Percentiles rank a stretch among this genome's conserved stretches.
These are phyloP conservation scores for Chrysoperla carnea DNA, from an alignment of 1,140 invertebrate species.

Conservation along the genomic window DNA sequence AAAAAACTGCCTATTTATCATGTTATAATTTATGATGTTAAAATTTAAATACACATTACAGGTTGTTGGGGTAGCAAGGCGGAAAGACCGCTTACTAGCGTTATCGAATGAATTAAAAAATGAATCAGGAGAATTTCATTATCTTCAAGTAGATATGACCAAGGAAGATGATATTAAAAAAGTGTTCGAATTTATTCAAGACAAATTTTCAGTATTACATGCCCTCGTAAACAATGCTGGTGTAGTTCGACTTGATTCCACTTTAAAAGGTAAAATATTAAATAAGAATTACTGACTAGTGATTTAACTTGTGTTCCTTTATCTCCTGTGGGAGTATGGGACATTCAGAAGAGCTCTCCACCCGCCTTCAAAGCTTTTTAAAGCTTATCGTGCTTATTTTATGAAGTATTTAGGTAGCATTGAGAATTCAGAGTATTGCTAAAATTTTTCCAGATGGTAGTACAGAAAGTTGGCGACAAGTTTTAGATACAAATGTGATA, in stretches of 20 bases:
- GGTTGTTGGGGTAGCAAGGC: constrained; percentile 51
- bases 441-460: constrained; percentile 14
- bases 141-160: constrained; percentile 41
- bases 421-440: too few relatives aligned
- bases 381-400: too few relatives aligned
- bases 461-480: constrained; percentile 25
- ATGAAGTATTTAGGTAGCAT: too few relatives aligned
- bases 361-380: too few relatives aligned
- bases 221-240: constrained; percentile 62
- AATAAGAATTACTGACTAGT: too few relatives aligned
- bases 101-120: constrained; percentile 6
- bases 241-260: constrained; percentile 11
- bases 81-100: constrained; percentile 34
- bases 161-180: constrained; percentile 41
- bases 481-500: constrained; percentile 48
- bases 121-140: constrained; percentile 23
- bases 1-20: too few relatives aligned
- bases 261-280: too few relatives aligned
- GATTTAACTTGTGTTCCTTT: too few relatives aligned
- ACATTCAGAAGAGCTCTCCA: too few relatives aligned
- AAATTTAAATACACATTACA: constrained; percentile 4
- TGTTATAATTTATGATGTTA: neutral
- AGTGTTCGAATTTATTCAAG: constrained; percentile 42
- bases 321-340: too few relatives aligned
- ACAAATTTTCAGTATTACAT: constrained; percentile 41